phyloP scores from a whole-genome alignment of 2,113 vertebrate genomes.

The Anhinga anhinga region DNA sequence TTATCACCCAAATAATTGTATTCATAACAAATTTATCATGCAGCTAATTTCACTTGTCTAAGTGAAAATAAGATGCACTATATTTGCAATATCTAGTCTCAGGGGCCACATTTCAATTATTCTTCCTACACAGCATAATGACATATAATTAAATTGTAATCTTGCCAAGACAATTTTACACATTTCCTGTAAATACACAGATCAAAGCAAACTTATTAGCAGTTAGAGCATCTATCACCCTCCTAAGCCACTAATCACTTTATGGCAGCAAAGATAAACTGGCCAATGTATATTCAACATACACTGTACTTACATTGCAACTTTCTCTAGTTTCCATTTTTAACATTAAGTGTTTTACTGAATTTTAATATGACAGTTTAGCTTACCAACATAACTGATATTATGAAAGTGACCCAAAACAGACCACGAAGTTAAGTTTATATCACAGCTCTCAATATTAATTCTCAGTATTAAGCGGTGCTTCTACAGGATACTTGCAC shows the following conservation, averaged over 20 bases:
- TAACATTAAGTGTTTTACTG: not conserved
- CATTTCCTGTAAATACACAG: constrained; percentile 70
- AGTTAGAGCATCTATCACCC: constrained; percentile 61
- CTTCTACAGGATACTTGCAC: not conserved
- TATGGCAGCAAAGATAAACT: constrained; percentile 45
- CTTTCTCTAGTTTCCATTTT: constrained; percentile 13
- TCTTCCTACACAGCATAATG: constrained; percentile 74
- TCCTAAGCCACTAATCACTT: constrained; percentile 56
- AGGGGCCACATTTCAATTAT: constrained; percentile 77
- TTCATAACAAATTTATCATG: constrained; percentile 77
- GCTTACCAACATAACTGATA: not conserved
- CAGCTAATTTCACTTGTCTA: constrained; percentile 78
- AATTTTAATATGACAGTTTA: not conserved
- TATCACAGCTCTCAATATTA: not conserved
- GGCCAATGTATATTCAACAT: constrained; percentile 38
- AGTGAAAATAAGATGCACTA: constrained; percentile 76
- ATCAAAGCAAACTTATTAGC: constrained; percentile 72
- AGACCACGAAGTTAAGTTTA: not conserved
- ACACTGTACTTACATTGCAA: not conserved
- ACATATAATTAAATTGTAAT: constrained; percentile 76
- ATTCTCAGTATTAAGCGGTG: not conserved
- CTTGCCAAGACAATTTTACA: constrained; percentile 70
- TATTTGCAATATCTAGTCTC: constrained; percentile 74
- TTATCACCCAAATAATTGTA: constrained; percentile 77
- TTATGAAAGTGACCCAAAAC: not conserved